Evolutionary conservation across 2,113 vertebrate genomes (phyloP), one percentile per base, ranked within the genome.

Genomic region (Hypomesus transpacificus): DNA sequence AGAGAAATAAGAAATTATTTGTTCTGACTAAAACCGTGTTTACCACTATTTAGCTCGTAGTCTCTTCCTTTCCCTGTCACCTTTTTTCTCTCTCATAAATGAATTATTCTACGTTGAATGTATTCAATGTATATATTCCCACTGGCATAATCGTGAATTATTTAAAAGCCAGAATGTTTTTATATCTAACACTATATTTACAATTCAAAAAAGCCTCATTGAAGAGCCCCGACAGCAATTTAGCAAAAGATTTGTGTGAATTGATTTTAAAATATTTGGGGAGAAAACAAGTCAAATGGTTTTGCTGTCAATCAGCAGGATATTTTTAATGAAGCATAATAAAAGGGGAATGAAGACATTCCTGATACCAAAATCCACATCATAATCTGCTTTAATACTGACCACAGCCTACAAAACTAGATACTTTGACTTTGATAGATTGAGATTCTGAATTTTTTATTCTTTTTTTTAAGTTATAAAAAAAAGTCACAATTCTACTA

Each of bases 221-320:
- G 14, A 39, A 18, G 21, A 71, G 66, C 52, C 22, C 17, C 58
- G 16, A 26, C 21, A 21, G 22, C 22, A 22, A 52, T 81, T 52
- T 60, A 39, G 17, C 21, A 16, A 70, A 53, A 28, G 8, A 63
- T 11, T 59, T 2, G 17, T 58, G 22, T 53, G 18, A 22, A 50
- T 20, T 62, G 14, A 59, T 70, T 60, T 57, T 26, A 14, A 31
- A 67, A 62, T 62, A 24, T 73, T 16, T 5, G 56, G 11, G 54
- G n/a, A 53, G 18, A 69, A 69, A 60, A 69, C 9, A 52, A 61
- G 51, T 52, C 24, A 68, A 66, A 16, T n/a, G 24, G 22, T 70
- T 78, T 60, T 57, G 28, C 26, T 46, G 9, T n/a, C 22, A 60
- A 26, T 60, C 22, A 1, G 21, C 13, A 16, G 8, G 20, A 24